phyloP scores from a whole-genome alignment of 2,797 vertebrate species.

The Scolopax bukidnonensis region DNA sequence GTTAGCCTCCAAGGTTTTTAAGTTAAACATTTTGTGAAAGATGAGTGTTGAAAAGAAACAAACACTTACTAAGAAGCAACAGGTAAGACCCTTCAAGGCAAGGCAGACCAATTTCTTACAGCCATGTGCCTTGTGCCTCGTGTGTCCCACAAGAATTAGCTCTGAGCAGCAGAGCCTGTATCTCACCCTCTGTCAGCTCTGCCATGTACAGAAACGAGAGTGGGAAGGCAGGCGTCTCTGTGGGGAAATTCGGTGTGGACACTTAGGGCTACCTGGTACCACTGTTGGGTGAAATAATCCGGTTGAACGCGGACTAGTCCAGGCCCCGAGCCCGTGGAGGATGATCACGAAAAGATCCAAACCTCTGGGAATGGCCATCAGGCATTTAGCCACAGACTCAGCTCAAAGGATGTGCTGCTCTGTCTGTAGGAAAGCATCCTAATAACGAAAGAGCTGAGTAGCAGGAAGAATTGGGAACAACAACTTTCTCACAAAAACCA shows the following conservation, averaged over 20 bases:
- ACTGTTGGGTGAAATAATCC: not conserved
- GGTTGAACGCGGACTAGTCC: not conserved
- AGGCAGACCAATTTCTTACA: not conserved
- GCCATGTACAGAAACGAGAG: not conserved
- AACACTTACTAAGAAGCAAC: not conserved
- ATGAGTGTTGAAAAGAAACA: constrained; percentile 38
- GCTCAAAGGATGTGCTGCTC: not conserved
- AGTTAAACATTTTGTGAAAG: constrained; percentile 26
- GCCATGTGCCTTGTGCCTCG: not conserved
- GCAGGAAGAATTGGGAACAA: not conserved
- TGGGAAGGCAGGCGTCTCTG: not conserved
- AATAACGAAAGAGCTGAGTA: not conserved
- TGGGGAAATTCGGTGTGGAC: not conserved
- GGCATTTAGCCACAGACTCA: not conserved
- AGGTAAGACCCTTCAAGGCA: constrained; percentile 41
- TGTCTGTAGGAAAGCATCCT: not conserved
- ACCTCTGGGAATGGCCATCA: not conserved
- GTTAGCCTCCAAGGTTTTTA: not conserved
- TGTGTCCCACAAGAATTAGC: not conserved
- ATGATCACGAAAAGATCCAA: not conserved
- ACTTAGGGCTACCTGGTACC: not conserved
- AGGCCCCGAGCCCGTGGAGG: not conserved
- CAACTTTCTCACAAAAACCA: constrained; percentile 2
- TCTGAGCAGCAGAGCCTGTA: not conserved
- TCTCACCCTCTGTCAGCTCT: not conserved